Percentiles rank a stretch among this genome's conserved stretches.
Evolutionary conservation across 2,797 vertebrate genomes (phyloP).

Genomic region (Florisuga fusca): DNA sequence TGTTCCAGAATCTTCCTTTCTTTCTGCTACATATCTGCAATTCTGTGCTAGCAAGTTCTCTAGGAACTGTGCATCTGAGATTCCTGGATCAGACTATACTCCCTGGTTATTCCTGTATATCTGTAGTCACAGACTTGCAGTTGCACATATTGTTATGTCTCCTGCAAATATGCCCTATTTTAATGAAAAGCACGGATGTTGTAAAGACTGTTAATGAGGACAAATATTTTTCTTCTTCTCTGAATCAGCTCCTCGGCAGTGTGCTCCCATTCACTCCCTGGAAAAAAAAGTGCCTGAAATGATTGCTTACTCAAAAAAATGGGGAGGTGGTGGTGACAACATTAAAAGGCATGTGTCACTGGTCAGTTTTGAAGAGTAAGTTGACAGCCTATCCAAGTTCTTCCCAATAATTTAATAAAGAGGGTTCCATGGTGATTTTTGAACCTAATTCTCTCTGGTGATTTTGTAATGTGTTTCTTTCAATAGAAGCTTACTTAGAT

Average conservation of each 20-base stretch:
- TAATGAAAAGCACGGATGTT: neutral
- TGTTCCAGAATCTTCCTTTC: neutral
- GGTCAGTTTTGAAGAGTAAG: neutral
- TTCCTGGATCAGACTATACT: neutral
- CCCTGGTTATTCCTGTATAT: neutral
- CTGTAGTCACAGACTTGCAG: neutral
- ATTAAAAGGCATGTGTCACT: neutral
- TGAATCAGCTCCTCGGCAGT: neutral
- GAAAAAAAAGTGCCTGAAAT: neutral
- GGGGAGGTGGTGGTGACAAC: neutral
- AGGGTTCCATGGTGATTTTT: neutral
- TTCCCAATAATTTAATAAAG: neutral
- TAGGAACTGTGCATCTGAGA: neutral
- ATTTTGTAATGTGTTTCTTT: neutral
- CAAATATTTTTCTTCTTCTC: constrained; percentile 8
- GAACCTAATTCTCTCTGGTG: neutral
- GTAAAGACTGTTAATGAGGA: neutral
- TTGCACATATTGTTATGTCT: neutral
- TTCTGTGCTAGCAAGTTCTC: neutral
- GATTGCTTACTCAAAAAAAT: neutral
- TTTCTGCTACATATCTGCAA: neutral
- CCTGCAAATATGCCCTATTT: neutral
- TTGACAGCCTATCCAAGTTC: neutral
- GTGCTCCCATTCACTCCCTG: neutral
- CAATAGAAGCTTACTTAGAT: neutral